Conservation (phyloP, 2,113 vertebrate genomes). For the Butastur rufipennis region DNA sequence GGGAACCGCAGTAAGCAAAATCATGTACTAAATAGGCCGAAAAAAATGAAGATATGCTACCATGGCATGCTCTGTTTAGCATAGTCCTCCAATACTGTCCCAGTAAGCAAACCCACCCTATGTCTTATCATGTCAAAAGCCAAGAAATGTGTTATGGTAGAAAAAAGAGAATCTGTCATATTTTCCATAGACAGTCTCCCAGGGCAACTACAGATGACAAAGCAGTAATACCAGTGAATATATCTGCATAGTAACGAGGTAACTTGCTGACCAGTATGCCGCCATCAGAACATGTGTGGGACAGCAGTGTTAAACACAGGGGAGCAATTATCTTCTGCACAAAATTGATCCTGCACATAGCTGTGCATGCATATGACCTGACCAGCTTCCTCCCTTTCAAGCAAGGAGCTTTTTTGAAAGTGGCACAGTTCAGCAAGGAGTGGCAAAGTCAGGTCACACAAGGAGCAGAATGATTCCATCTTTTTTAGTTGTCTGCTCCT, state of each 20-base stretch:
- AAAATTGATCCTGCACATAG: not conserved
- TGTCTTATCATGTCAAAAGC: not conserved
- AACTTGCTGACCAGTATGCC: not conserved
- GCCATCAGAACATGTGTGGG: not conserved
- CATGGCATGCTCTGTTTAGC: not conserved
- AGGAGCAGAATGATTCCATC: accelerated
- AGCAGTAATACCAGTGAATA: not conserved
- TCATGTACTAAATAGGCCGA: not conserved
- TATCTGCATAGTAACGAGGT: not conserved
- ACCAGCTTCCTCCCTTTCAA: not conserved
- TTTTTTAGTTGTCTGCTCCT: not conserved
- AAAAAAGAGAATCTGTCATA: not conserved
- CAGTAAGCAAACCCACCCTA: not conserved
- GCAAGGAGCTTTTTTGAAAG: not conserved
- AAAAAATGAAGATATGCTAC: not conserved
- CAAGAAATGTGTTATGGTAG: not conserved
- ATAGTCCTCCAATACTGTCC: not conserved
- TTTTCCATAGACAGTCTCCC: not conserved
- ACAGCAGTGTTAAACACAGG: not conserved
- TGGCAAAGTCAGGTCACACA: not conserved
- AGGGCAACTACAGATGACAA: not conserved
- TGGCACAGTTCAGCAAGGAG: not conserved
- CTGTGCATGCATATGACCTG: not conserved
- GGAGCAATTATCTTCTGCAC: not conserved
- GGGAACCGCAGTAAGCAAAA: not conserved